Evolutionary conservation across 2,888 invertebrate genomes (phyloP).

Genomic region (Harpagoxenus sublaevis): DNA sequence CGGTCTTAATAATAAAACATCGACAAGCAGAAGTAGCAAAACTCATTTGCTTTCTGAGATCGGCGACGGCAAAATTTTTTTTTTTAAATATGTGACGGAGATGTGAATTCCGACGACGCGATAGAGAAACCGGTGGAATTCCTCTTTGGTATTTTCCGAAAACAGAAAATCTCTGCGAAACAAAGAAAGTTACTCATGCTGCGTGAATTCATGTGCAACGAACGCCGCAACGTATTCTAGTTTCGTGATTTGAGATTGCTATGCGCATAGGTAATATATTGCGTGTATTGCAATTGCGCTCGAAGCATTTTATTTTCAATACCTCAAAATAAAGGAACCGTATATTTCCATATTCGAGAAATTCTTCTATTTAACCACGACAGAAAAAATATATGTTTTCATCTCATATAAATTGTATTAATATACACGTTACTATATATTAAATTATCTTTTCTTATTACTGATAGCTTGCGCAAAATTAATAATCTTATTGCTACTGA

Average conservation of each 20-base stretch:
- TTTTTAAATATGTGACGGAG: slow-evolving; percentile 57
- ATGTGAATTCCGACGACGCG: slow-evolving; percentile 39
- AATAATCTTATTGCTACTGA: background rate
- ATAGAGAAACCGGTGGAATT: slow-evolving; percentile 22
- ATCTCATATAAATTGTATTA: background rate
- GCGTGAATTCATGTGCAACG: background rate
- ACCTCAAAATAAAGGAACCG: too few species aligned
- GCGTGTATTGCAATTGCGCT: slow-evolving; percentile 3
- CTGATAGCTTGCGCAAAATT: background rate
- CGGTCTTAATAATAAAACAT: background rate
- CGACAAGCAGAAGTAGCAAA: background rate
- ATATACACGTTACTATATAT: background rate
- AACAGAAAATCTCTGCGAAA: background rate
- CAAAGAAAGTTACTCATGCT: slow-evolving; percentile 1
- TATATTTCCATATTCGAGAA: background rate
- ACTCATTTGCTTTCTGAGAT: slow-evolving; percentile 47
- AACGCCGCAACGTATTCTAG: background rate
- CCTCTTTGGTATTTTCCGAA: background rate
- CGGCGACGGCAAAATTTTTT: slow-evolving; percentile 33
- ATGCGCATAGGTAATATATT: slow-evolving; percentile 28
- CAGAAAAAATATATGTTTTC: background rate
- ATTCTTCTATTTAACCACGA: background rate
- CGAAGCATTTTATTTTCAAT: too few species aligned
- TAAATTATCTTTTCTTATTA: slow-evolving; percentile 9
- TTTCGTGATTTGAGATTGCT: slow-evolving; percentile 16